Conservation (phyloP, 2,888 invertebrate genomes). For the Morinoia aosen region DNA sequence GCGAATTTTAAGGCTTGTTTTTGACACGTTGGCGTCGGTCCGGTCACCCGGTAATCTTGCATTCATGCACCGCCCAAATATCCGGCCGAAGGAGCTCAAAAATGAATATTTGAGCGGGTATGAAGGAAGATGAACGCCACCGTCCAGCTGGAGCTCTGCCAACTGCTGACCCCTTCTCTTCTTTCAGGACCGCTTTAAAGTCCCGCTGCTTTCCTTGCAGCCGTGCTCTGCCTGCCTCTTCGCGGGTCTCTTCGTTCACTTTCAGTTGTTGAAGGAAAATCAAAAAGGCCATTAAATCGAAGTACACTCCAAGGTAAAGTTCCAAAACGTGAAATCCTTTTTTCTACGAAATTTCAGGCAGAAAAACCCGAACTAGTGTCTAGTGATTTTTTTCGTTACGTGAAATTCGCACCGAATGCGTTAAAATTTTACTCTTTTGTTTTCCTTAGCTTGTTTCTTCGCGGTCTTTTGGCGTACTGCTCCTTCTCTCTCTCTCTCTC, state of each 20-base stretch:
- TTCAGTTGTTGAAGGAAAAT: too few species aligned
- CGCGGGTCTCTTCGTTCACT: not conserved
- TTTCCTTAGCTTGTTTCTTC: too few species aligned
- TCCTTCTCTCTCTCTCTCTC: too few species aligned
- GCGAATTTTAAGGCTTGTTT: not conserved
- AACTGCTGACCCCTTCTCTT: not conserved
- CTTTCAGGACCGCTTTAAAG: slow-evolving; percentile 12
- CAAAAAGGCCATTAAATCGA: too few species aligned
- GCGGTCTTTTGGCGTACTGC: too few species aligned
- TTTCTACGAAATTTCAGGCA: not conserved
- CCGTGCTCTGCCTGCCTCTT: not conserved
- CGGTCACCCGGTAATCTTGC: not conserved
- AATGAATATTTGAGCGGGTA: not conserved
- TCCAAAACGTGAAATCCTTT: too few species aligned
- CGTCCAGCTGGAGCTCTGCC: not conserved
- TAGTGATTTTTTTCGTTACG: not conserved
- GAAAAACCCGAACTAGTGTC: not conserved
- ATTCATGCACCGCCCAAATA: not conserved
- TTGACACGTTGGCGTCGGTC: not conserved
- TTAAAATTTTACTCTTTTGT: too few species aligned
- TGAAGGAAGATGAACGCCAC: not conserved
- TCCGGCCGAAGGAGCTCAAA: not conserved
- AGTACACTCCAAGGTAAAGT: too few species aligned
- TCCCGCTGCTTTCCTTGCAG: not conserved
- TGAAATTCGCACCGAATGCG: not conserved